A percentile compares a stretch with the other conserved stretches of the same genome.
These are phyloP conservation scores for Magallana gigas DNA, from an alignment of 1,140 invertebrate genomes.

Conservation along the genomic window DNA sequence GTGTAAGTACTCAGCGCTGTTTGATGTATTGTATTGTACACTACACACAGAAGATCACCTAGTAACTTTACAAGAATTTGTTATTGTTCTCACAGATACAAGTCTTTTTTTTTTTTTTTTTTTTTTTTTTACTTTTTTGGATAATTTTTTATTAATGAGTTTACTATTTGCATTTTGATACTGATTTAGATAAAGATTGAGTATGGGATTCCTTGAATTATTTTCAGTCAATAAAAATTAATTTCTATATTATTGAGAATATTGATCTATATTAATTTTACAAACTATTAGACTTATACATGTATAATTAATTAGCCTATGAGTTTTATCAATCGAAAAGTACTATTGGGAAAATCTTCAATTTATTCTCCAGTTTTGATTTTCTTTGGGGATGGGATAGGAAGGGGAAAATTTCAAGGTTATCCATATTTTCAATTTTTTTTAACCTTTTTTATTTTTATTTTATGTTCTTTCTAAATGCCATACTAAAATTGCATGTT, in stretches of 20 bases:
- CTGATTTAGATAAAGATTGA: neutral
- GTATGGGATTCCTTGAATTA: neutral
- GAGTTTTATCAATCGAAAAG: no score
- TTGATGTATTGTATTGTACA: neutral
- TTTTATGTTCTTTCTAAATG: neutral
- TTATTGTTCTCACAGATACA: slow-evolving; percentile 18
- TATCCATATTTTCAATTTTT: neutral
- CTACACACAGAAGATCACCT: neutral
- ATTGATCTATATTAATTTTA: no score
- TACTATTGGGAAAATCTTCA: no score
- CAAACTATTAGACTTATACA: no score
- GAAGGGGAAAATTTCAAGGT: neutral
- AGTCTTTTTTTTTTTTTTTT: neutral
- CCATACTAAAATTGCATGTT: slow-evolving; percentile 31
- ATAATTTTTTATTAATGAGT: neutral
- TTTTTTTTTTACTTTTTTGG: neutral
- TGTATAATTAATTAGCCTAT: no score
- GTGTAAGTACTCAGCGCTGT: neutral
- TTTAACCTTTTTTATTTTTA: neutral
- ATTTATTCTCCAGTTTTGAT: no score
- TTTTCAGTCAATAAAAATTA: neutral
- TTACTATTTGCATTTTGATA: slow-evolving; percentile 16
- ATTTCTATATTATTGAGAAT: no score
- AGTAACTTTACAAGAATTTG: neutral
- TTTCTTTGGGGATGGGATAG: no score